phyloP scores from a whole-genome alignment of 2,113 vertebrate genomes.

The Salvator merianae region DNA sequence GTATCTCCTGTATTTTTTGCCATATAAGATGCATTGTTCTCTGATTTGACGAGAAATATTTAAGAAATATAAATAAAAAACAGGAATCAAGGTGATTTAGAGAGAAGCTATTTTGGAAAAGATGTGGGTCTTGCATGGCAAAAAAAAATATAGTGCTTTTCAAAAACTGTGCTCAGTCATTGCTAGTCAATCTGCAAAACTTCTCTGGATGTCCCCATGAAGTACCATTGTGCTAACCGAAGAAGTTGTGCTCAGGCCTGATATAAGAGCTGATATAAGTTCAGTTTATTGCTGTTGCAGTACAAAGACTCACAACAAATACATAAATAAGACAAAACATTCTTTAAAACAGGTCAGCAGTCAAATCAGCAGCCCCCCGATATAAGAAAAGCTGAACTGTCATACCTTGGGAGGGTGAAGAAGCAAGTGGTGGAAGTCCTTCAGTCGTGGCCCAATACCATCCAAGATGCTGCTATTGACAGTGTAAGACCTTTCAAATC shows the following conservation, averaged over 20 bases:
- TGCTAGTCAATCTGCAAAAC: neutral
- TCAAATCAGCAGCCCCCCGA: neutral
- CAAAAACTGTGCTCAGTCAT: neutral
- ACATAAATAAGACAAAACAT: no score
- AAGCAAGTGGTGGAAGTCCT: conserved; percentile 95
- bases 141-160: neutral
- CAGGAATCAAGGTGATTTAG: no score
- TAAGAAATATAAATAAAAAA: no score
- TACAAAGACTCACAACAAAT: no score
- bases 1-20: neutral
- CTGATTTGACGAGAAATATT: no score
- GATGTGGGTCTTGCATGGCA: no score
- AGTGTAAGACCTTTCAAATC: conserved; percentile 89
- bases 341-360: no score
- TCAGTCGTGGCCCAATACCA: conserved; percentile 91
- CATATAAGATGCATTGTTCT: no score
- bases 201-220: neutral
- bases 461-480: conserved; percentile 89
- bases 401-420: conserved; percentile 92
- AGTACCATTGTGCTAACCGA: neutral
- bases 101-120: no score
- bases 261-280: neutral
- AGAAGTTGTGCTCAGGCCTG: no score
- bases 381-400: fast-evolving
- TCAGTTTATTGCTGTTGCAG: neutral